Evolutionary conservation across 2,113 vertebrate genomes (phyloP).

Genomic region (Sinocyclocheilus grahami): DNA sequence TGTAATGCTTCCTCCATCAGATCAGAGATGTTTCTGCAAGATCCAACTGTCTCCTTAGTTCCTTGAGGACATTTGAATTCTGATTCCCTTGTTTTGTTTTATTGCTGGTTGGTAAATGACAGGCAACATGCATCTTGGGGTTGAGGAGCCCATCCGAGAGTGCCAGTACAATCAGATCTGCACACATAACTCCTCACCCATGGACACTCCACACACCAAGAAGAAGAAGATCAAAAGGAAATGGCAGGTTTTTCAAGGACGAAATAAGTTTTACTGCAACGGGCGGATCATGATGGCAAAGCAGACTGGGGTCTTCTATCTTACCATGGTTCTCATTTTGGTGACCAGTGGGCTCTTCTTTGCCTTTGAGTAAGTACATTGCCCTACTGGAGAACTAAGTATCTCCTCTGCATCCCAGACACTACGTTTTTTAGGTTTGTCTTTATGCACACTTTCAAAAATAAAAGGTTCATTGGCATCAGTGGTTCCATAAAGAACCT

Average conservation of each 20-base stretch:
- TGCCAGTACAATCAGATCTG: constrained; percentile 98
- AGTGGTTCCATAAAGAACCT: too few species aligned
- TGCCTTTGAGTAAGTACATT: constrained; percentile 95
- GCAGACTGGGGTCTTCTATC: constrained; percentile 97
- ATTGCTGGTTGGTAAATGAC: constrained; percentile 10
- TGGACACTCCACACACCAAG: constrained; percentile 91
- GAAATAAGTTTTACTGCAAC: constrained; percentile 97
- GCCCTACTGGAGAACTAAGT: background rate
- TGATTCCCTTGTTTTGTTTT: background rate
- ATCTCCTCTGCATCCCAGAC: background rate
- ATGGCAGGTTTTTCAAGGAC: constrained; percentile 96
- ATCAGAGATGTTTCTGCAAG: constrained; percentile 8
- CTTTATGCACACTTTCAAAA: background rate
- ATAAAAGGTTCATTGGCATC: background rate
- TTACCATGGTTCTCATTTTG: constrained; percentile 94
- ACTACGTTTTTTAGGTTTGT: too few species aligned
- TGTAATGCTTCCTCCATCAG: background rate
- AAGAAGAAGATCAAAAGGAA: constrained; percentile 88
- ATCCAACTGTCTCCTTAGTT: background rate
- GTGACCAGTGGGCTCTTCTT: constrained; percentile 99
- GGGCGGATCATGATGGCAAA: constrained; percentile 99
- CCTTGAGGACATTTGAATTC: background rate
- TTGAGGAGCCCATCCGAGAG: constrained; percentile 94
- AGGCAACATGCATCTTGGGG: constrained; percentile 88
- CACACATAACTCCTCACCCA: constrained; percentile 92